These are phyloP conservation scores for Noctilio leporinus DNA, from an alignment of 2,113 vertebrate species.

Conservation along the genomic window DNA sequence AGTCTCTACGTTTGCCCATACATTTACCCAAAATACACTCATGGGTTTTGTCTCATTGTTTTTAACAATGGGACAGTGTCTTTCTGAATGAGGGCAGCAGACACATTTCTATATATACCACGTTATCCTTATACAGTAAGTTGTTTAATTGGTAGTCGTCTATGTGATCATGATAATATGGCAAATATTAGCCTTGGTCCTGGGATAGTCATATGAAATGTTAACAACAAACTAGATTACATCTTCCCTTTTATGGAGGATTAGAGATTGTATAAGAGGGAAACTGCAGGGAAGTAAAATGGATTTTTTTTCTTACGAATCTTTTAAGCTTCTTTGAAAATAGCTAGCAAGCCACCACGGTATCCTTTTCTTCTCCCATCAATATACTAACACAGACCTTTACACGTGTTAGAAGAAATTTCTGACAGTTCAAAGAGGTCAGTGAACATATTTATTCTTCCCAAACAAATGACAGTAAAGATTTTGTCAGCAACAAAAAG, in stretches of 20 bases:
- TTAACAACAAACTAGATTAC: neutral
- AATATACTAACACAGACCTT: slow-evolving; percentile 28
- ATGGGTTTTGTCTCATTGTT: neutral
- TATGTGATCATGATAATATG: neutral
- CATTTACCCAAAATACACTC: neutral
- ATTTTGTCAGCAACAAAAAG: slow-evolving; percentile 31
- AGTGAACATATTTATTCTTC: slow-evolving; percentile 66
- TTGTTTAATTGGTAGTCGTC: neutral
- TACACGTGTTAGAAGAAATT: slow-evolving; percentile 45
- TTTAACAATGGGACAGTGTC: neutral
- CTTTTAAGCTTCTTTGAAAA: slow-evolving; percentile 52
- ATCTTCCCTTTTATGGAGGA: slow-evolving; percentile 5
- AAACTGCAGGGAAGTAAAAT: neutral
- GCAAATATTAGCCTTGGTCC: neutral
- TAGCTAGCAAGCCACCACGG: neutral
- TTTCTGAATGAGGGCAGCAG: neutral
- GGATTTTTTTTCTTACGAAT: neutral
- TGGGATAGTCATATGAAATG: neutral
- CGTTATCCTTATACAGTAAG: neutral
- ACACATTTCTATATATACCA: neutral
- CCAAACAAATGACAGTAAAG: slow-evolving; percentile 63
- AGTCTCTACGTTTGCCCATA: neutral
- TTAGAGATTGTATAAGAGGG: neutral
- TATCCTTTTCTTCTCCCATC: neutral
- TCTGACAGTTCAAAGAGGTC: slow-evolving; percentile 57